Evolutionary conservation across 2,888 invertebrate genomes (phyloP).

Genomic region (Stegophylla sp.): DNA sequence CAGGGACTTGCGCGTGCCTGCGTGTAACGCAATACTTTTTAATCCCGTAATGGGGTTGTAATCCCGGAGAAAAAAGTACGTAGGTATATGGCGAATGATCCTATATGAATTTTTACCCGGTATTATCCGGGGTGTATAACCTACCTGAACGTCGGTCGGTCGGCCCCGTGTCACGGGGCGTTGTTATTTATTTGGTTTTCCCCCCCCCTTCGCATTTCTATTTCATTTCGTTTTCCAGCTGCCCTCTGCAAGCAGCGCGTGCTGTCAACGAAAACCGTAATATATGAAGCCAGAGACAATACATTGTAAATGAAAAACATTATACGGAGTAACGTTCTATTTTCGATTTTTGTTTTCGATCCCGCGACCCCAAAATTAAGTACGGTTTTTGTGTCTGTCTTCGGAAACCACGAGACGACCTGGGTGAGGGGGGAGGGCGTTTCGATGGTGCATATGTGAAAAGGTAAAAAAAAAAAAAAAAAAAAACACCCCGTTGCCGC

Average conservation of each 20-base stretch:
- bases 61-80: conserved; percentile 37
- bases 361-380: conserved; percentile 26
- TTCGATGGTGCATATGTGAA: not conserved
- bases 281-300: conserved; percentile 43
- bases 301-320: not conserved
- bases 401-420: not conserved
- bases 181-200: conserved; percentile 23
- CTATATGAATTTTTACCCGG: conserved; percentile 37
- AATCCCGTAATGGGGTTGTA: conserved; percentile 42
- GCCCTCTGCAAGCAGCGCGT: too few relatives aligned
- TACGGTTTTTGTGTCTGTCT: conserved; percentile 21
- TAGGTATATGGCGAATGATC: conserved; percentile 36
- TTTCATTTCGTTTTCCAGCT: conserved; percentile 50
- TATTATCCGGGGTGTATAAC: conserved; percentile 1
- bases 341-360: conserved; percentile 11
- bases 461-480: not conserved
- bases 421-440: not conserved
- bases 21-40: conserved; percentile 44
- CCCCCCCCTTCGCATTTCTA: conserved; percentile 46
- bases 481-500: not conserved
- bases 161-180: conserved; percentile 33
- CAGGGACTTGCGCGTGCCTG: not conserved
- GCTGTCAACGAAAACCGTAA: conserved; percentile 48
- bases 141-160: conserved; percentile 21
- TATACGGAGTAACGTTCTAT: conserved; percentile 25